Conservation (phyloP, 2,888 invertebrate genomes). For the Microdon myrmicae region DNA sequence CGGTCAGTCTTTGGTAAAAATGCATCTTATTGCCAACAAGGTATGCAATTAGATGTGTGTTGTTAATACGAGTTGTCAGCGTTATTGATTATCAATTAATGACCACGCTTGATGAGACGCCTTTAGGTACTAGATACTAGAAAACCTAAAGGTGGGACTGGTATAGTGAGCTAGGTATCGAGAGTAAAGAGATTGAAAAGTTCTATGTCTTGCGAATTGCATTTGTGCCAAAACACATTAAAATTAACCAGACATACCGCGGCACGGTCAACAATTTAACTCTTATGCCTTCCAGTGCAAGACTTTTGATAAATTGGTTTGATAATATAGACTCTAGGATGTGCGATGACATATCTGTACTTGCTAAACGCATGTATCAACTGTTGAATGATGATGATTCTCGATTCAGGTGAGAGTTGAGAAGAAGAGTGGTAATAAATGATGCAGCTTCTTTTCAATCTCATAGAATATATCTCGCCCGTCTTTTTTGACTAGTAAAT, state of each 20-base stretch:
- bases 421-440: no score
- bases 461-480: no score
- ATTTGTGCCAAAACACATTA: slow-evolving; percentile 42
- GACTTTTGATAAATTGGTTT: slow-evolving; percentile 32
- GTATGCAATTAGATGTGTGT: slow-evolving; percentile 48
- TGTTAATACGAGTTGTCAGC: slow-evolving; percentile 49
- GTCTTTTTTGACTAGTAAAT: no score
- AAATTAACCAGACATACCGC: slow-evolving; percentile 19
- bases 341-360: no score
- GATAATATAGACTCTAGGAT: neutral
- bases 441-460: no score
- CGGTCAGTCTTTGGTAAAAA: slow-evolving; percentile 1
- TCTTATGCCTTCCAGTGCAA: neutral
- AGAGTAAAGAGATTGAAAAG: no score
- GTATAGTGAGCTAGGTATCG: neutral
- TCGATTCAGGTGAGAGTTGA: no score
- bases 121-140: slow-evolving; percentile 20
- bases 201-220: no score
- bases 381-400: no score
- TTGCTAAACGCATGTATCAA: no score
- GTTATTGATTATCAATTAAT: slow-evolving; percentile 50
- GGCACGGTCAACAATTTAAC: slow-evolving; percentile 9
- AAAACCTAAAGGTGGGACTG: slow-evolving; percentile 10
- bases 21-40: slow-evolving; percentile 18
- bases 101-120: slow-evolving; percentile 43